Evolutionary conservation across 92 coral and sea anemone genomes (phyloP).

Genomic region (Phymanthus crucifer): DNA sequence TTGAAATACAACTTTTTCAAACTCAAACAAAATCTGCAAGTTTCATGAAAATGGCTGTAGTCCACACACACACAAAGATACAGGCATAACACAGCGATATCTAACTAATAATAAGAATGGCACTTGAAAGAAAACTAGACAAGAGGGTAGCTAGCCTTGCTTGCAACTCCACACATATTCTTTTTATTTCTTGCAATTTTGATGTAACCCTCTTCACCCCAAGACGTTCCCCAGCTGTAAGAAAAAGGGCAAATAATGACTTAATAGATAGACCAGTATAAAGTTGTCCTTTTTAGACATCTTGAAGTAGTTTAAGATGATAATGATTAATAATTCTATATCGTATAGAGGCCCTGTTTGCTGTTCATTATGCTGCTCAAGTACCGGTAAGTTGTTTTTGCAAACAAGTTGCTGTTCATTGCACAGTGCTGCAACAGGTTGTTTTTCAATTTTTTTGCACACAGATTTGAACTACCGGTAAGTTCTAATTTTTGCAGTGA

Average conservation of each 20-base stretch:
- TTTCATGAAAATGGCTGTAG: no score
- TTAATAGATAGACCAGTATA: no score
- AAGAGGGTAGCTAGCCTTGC: slow-evolving; percentile 89
- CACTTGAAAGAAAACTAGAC: slow-evolving; percentile 34
- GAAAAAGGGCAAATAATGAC: neutral
- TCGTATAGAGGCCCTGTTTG: no score
- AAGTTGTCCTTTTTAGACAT: neutral
- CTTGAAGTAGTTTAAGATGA: neutral
- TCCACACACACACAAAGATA: neutral
- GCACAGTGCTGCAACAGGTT: no score
- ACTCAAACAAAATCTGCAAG: no score
- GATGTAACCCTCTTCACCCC: slow-evolving; percentile 95
- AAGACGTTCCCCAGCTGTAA: slow-evolving; percentile 78
- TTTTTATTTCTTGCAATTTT: slow-evolving; percentile 77
- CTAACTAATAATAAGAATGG: neutral
- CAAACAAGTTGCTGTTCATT: neutral
- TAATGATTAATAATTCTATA: neutral
- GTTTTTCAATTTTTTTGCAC: no score
- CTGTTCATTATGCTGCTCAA: no score
- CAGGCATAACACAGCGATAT: neutral
- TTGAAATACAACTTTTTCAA: no score
- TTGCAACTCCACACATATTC: slow-evolving; percentile 88
- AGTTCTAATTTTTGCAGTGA: no score
- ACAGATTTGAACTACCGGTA: no score
- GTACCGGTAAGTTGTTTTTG: no score